Evolutionary conservation across 2,113 vertebrate genomes (phyloP).

Genomic region (Vanacampus margaritifer): DNA sequence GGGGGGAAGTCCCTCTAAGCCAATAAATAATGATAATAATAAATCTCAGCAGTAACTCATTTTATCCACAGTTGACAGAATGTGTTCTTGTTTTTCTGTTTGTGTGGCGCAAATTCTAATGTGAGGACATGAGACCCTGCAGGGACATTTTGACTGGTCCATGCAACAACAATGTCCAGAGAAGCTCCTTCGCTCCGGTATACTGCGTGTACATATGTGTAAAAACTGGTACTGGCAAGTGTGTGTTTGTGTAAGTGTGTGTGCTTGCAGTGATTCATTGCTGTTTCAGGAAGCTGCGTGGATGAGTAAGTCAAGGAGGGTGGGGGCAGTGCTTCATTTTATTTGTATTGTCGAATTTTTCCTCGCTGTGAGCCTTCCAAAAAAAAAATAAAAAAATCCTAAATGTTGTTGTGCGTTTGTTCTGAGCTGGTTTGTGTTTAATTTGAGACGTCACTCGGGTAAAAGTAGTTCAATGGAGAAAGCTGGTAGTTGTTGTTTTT

Average conservation of each 20-base stretch:
- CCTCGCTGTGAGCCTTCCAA: background rate
- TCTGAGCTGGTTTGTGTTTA: background rate
- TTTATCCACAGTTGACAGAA: no score
- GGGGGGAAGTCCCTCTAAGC: no score
- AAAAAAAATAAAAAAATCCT: no score
- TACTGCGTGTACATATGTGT: slow-evolving; percentile 13
- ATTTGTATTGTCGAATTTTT: background rate
- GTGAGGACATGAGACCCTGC: background rate
- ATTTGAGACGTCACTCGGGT: background rate
- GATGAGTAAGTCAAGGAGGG: slow-evolving; percentile 41
- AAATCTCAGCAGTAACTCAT: no score
- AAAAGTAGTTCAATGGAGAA: background rate
- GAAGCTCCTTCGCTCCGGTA: background rate
- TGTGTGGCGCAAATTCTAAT: background rate
- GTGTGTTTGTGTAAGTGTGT: slow-evolving; percentile 3
- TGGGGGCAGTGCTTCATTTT: slow-evolving; percentile 1
- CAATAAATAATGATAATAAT: no score
- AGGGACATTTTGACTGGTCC: background rate
- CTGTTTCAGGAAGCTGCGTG: slow-evolving; percentile 36
- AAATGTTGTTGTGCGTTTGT: slow-evolving; percentile 1
- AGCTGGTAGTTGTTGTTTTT: background rate
- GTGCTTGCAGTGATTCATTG: slow-evolving; percentile 42
- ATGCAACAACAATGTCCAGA: background rate
- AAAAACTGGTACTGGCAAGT: slow-evolving; percentile 15
- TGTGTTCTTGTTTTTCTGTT: background rate